A percentile compares a stretch with the other conserved stretches of the same genome.
Conservation (phyloP, 1,140 invertebrate species). For the Diuraphis noxia region DNA sequence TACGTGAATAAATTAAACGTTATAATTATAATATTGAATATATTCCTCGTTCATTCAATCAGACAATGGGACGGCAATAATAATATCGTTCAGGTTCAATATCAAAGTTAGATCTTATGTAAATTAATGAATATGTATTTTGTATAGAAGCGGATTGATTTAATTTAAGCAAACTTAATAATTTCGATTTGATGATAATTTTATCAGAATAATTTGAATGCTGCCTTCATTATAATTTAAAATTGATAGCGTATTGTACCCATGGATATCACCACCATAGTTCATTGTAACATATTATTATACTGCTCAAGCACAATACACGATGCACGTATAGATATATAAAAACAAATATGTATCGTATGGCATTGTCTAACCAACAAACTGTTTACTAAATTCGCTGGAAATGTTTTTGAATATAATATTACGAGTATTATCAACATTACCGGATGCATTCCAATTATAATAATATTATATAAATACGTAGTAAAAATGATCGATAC, state of each 20-base stretch:
- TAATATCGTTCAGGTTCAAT: not conserved
- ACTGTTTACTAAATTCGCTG: not conserved
- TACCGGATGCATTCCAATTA: not conserved
- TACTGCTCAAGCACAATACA: not conserved
- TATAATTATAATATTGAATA: not conserved
- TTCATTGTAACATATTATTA: too few species aligned
- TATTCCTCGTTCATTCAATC: not conserved
- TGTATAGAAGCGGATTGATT: not conserved
- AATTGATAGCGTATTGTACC: not conserved
- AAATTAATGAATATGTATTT: constrained; percentile 20
- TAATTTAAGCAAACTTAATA: constrained; percentile 6
- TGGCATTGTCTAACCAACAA: not conserved
- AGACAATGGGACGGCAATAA: not conserved
- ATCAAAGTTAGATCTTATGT: constrained; percentile 1
- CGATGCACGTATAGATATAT: too few species aligned
- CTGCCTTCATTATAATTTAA: constrained; percentile 4
- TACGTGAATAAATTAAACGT: not conserved
- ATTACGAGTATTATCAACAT: too few species aligned
- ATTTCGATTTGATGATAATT: not conserved
- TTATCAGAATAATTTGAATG: constrained; percentile 8
- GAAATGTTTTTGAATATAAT: not conserved
- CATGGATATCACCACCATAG: not conserved
- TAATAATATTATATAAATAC: not conserved
- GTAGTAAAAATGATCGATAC: not conserved
- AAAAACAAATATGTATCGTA: not conserved